Evolutionary conservation across 2,888 invertebrate species (phyloP).

Genomic region (Acanthosepion pharaonis): DNA sequence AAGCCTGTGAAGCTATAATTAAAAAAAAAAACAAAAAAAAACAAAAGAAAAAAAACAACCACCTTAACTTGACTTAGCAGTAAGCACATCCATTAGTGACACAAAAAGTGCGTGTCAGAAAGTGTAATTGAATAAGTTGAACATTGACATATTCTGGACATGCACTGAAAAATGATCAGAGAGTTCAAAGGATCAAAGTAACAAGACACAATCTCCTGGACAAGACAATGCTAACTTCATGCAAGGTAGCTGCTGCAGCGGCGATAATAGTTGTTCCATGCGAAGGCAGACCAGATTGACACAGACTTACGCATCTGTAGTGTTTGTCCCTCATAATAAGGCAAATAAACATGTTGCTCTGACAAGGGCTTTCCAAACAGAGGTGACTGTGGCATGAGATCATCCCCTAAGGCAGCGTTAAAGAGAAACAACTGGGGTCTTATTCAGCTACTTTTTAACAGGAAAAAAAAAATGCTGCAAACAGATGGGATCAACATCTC

Average conservation of each 20-base stretch:
- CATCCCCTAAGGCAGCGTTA: conserved; percentile 73
- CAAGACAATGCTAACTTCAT: not conserved
- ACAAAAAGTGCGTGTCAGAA: conserved; percentile 35
- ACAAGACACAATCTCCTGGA: conserved; percentile 25
- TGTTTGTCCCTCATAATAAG: conserved; percentile 86
- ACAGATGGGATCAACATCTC: conserved; percentile 25
- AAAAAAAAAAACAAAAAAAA: not conserved
- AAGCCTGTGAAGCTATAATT: not conserved
- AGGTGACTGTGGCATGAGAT: conserved; percentile 77
- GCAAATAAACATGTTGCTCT: conserved; percentile 87
- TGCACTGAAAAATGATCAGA: not conserved
- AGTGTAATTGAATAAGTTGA: not conserved
- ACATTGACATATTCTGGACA: conserved; percentile 8
- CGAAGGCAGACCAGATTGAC: conserved; percentile 46
- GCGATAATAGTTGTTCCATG: not conserved
- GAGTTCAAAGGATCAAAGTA: not conserved
- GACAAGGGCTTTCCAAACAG: conserved; percentile 83
- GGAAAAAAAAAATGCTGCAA: conserved; percentile 34
- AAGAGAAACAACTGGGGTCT: conserved; percentile 48
- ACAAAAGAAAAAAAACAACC: not conserved
- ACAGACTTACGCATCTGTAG: conserved; percentile 84
- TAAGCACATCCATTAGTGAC: conserved; percentile 42
- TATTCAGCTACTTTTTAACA: not conserved
- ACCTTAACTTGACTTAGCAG: not conserved
- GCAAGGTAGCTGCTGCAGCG: not conserved